Percentiles rank a stretch among this genome's conserved stretches.
phyloP scores from a whole-genome alignment of 2,888 invertebrate species.

The Camponotus fellah region DNA sequence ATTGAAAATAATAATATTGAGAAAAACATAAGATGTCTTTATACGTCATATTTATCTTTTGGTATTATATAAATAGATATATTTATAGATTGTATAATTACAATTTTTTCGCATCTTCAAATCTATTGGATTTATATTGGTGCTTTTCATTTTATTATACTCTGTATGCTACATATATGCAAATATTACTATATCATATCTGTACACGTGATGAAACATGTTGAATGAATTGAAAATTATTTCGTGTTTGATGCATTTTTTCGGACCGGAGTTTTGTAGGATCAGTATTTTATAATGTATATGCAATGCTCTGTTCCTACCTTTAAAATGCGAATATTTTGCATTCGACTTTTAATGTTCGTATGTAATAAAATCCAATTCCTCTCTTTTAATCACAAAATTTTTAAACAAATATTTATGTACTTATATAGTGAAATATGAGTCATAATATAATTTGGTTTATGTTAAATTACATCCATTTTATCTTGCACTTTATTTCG shows the following conservation, averaged over 20 bases:
- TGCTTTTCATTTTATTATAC: constrained; percentile 15
- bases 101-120: background rate
- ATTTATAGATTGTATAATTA: background rate
- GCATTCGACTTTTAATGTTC: background rate
- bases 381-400: background rate
- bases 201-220: constrained; percentile 21
- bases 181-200: background rate
- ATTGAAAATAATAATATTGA: background rate
- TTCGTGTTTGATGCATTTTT: constrained; percentile 5
- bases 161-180: constrained; percentile 15
- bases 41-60: background rate
- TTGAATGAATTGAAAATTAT: background rate
- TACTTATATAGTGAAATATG: constrained; percentile 3
- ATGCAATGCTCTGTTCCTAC: constrained; percentile 5
- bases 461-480: background rate
- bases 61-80: background rate
- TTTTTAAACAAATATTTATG: constrained; percentile 11
- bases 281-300: background rate
- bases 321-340: background rate
- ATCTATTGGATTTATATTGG: background rate
- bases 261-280: background rate
- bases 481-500: constrained; percentile 62
- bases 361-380: background rate
- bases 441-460: background rate
- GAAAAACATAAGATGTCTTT: background rate